Base-by-base conservation (phyloP, 1,140 invertebrate genomes). In the Papilio helenus region DNA sequence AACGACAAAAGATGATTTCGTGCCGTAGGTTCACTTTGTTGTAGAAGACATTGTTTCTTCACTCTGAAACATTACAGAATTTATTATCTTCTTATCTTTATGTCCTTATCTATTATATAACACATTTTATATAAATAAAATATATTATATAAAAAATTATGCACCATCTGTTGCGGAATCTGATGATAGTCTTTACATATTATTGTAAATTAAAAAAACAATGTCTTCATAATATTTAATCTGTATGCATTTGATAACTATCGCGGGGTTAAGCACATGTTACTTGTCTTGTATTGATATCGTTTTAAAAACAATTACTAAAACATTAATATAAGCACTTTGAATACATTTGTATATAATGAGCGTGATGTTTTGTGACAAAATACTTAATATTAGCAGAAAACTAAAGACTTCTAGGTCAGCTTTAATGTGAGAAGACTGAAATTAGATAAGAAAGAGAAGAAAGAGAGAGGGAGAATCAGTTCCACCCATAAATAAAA, bases 151-250 rank as follows among this genome's bases (percentile, higher is more conserved):
- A n/a, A n/a, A n/a, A n/a, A n/a, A n/a, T n/a, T n/a, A n/a, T n/a
- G n/a, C n/a, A n/a, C n/a, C n/a, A n/a, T n/a, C n/a, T n/a, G n/a
- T n/a, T n/a, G n/a, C n/a, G n/a, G n/a, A n/a, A n/a, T n/a, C n/a
- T n/a, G n/a, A n/a, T n/a, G n/a, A n/a, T n/a, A n/a, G n/a, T n/a
- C n/a, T n/a, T n/a, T n/a, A n/a, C n/a, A n/a, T n/a, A n/a, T 23
- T 58, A 23, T 20, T 61, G 8, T 61, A 26, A 61, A 61, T 23
- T 14, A 29, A 16, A 68, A 7, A 16, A 5, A 68, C 61, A 29
- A 68, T 29, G 26, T 34, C 14, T 81, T 42, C 61, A 20, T 74
- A 74, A 34, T 16, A 68, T 68, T 29, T 14, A 68, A 68, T 68
- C 61, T 68, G 12, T 29, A 29, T 68, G 26, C 12, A 68, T 34